Base-by-base conservation (phyloP, 2,797 vertebrate species). In the Xiphorhynchus erythropygius region DNA sequence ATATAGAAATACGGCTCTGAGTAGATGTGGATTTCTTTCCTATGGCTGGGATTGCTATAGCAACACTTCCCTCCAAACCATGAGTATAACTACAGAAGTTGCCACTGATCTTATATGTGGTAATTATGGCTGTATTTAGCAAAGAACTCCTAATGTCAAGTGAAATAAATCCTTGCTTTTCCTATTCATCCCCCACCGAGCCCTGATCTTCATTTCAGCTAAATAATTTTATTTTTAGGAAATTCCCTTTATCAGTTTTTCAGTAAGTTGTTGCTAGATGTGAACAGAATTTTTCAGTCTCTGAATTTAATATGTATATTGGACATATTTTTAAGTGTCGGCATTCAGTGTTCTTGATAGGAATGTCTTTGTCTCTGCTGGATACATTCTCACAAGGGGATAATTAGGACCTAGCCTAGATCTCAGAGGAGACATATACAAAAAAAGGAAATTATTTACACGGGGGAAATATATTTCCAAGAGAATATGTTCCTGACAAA, bases 21-120 rank as follows among this genome's bases (percentile, higher is more conserved):
- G 73, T 69, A 68, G 44, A 85, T 37, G 55, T 52, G 76, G 64
- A 53, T 94, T 97, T 96, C 56, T 56, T 92, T 93, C 77, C 68
- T 90, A 4, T 82, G 69, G 59, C 70, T 84, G 32, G 7, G 84
- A 88, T 88, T 91, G 70, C 92, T 83, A 55, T 86, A 94, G 77
- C 68, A 93, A 88, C 82, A 53, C 44, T 89, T 96, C 67, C 30
- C 30, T 94, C 76, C 76, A 85, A 90, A 78, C 63, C 39, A 41
- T 81, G 39, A 22, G 37, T 69, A 47, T 52, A 81, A 62, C 80
- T 73, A 60, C 24, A 52, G n/a, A 92, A 86, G 50, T 68, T 92
- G 62, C 53, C 32, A 44, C 77, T 92, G 73, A 71, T 87, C 27
- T 67, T 84, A 19, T 6, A 25, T 41, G 50, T 62, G 46, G 42